Percentiles rank a stretch among this genome's conserved stretches.
phyloP scores from a whole-genome alignment of 1,140 invertebrate genomes.

The Scaptomyza graminum region DNA sequence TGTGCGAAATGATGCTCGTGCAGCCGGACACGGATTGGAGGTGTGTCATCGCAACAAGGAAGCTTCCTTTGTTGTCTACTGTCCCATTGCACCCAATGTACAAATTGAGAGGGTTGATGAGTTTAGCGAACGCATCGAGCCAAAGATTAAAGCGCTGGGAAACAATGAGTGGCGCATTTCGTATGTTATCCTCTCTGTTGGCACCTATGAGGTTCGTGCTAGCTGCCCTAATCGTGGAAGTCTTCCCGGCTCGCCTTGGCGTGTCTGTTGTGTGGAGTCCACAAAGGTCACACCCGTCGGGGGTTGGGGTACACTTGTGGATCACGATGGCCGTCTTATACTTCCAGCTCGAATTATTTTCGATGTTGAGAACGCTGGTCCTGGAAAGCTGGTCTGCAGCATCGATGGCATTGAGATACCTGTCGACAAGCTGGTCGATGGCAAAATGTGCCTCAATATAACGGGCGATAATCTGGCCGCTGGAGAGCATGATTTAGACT shows the following conservation, averaged over 20 bases:
- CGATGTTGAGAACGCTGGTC: conserved; percentile 90
- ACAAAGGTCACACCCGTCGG: conserved; percentile 87
- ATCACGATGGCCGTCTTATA: conserved; percentile 90
- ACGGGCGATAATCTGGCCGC: conserved; percentile 89
- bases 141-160: conserved; percentile 81
- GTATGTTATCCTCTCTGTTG: conserved; percentile 86
- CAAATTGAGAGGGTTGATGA: conserved; percentile 83
- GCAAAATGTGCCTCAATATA: conserved; percentile 75
- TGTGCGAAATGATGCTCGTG: conserved; percentile 84
- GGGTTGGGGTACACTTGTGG: conserved; percentile 92
- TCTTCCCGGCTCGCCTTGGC: conserved; percentile 86
- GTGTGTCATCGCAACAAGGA: conserved; percentile 89
- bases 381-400: conserved; percentile 88
- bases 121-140: conserved; percentile 81
- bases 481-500: conserved; percentile 87
- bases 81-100: conserved; percentile 85
- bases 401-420: conserved; percentile 86
- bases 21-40: conserved; percentile 87
- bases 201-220: conserved; percentile 86
- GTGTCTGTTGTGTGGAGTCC: conserved; percentile 80
- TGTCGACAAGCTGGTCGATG: conserved; percentile 76
- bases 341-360: conserved; percentile 91
- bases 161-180: conserved; percentile 86
- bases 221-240: conserved; percentile 85
- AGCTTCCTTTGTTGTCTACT: conserved; percentile 89